A percentile compares a stretch with the other conserved stretches of the same genome.
phyloP scores from a whole-genome alignment of 2,797 vertebrate genomes.

The Xenops minutus region DNA sequence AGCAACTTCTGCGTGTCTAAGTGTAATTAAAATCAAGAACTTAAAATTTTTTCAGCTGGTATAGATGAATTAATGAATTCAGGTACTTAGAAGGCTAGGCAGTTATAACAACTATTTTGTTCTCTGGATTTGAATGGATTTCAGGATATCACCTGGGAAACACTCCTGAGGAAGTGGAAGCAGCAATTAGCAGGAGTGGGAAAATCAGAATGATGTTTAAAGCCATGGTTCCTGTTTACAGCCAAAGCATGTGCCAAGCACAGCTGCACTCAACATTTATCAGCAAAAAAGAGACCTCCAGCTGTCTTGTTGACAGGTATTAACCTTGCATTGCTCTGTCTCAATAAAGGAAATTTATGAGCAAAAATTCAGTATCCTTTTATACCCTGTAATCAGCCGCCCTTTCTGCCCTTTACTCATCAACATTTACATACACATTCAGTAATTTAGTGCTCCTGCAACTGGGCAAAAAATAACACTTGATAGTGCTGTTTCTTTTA shows the following conservation, averaged over 20 bases:
- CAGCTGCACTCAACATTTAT: constrained; percentile 58
- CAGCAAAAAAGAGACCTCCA: constrained; percentile 18
- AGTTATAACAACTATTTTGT: not conserved
- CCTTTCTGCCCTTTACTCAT: not conserved
- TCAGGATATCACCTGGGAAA: not conserved
- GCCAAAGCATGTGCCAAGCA: not conserved
- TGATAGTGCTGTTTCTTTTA: constrained; percentile 13
- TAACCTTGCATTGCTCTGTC: not conserved
- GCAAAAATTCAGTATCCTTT: not conserved
- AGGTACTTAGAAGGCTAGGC: not conserved
- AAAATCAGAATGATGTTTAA: constrained; percentile 7
- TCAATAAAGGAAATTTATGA: not conserved
- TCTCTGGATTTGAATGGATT: not conserved
- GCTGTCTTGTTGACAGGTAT: constrained; percentile 53
- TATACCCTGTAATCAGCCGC: not conserved
- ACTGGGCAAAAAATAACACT: not conserved
- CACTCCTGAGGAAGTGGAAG: not conserved
- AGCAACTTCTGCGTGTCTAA: not conserved
- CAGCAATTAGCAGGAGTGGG: constrained; percentile 9
- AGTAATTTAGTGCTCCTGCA: not conserved
- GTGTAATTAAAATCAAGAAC: not conserved
- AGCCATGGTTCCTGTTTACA: constrained; percentile 8
- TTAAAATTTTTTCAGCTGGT: not conserved
- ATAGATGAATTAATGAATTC: not conserved
- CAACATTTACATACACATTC: not conserved